Conservation (phyloP, 1,140 invertebrate species). For the Harpegnathos saltator region DNA sequence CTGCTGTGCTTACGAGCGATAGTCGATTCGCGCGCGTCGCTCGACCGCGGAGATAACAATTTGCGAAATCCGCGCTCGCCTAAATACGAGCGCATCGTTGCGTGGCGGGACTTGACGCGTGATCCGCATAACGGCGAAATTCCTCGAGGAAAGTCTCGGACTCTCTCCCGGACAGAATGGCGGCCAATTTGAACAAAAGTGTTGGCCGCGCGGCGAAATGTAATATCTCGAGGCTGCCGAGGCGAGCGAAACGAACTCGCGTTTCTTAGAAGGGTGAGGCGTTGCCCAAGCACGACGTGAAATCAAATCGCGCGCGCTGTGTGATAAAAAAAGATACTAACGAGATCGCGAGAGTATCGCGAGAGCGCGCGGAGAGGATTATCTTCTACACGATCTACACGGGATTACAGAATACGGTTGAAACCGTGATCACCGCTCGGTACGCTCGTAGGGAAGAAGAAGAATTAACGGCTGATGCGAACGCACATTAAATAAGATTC, state of each 20-base stretch:
- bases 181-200: conserved; percentile 48
- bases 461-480: not conserved
- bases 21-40: conserved; percentile 10
- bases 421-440: not conserved
- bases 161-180: conserved; percentile 39
- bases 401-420: not conserved
- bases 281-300: conserved; percentile 26
- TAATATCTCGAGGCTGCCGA: conserved; percentile 29
- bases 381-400: not conserved
- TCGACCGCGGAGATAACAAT: conserved; percentile 32
- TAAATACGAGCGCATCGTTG: not conserved
- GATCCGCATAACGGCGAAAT: conserved; percentile 45
- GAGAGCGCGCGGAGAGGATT: not conserved
- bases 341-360: conserved; percentile 8
- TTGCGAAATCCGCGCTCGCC: conserved; percentile 16
- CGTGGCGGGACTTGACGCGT: conserved; percentile 11
- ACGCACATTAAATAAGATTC: not conserved
- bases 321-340: conserved; percentile 28
- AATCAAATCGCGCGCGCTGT: conserved; percentile 38
- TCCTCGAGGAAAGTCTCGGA: not conserved
- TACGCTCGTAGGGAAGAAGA: no score
- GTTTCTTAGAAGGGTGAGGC: conserved; percentile 13
- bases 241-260: conserved; percentile 1
- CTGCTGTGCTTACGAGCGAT: conserved; percentile 2
- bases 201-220: conserved; percentile 7